Percentiles rank a stretch among this genome's conserved stretches.
Conservation (phyloP, 2,888 invertebrate species). For the Tenthredo amoena region DNA sequence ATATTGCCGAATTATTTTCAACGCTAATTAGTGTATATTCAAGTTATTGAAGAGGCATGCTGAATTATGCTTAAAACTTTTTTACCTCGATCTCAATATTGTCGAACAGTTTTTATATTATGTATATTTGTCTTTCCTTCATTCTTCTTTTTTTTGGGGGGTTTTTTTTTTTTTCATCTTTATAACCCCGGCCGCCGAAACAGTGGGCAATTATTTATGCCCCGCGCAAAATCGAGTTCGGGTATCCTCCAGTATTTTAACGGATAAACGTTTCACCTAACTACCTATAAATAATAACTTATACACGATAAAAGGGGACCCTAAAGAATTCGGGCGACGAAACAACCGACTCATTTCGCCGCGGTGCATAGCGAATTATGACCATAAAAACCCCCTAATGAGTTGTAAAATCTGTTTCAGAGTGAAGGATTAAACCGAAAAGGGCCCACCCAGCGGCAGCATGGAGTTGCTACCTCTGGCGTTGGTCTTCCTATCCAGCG, state of each 20-base stretch:
- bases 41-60: not conserved
- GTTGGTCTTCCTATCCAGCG: constrained; percentile 65
- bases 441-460: constrained; percentile 46
- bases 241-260: not conserved
- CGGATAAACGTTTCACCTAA: not conserved
- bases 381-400: constrained; percentile 42
- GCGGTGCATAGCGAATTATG: constrained; percentile 27
- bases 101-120: not conserved
- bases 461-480: constrained; percentile 61
- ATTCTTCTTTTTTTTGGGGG: no score
- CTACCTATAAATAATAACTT: not conserved
- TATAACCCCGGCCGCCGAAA: not conserved
- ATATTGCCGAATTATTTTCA: not conserved
- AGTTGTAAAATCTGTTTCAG: constrained; percentile 49
- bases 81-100: not conserved
- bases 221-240: not conserved
- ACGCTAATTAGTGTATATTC: not conserved
- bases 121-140: no score
- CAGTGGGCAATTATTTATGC: not conserved
- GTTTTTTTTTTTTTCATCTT: not conserved
- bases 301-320: not conserved
- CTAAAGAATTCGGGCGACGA: not conserved
- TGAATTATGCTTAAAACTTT: not conserved
- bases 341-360: constrained; percentile 4
- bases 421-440: constrained; percentile 27